phyloP scores from a whole-genome alignment of 2,113 vertebrate species.

The Phasianus colchicus region DNA sequence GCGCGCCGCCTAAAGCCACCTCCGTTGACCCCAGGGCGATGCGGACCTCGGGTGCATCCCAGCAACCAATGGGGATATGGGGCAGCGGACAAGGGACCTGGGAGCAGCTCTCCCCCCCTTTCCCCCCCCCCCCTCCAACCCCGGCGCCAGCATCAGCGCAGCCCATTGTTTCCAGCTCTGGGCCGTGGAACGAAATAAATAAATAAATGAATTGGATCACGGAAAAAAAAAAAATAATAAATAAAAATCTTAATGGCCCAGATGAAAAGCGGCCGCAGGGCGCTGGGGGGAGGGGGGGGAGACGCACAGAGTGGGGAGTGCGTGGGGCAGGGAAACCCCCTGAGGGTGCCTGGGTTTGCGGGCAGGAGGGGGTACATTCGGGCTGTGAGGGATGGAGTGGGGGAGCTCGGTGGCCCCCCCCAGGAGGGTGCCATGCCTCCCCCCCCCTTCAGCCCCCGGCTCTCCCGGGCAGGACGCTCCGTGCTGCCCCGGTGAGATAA shows the following conservation, averaged over 20 bases:
- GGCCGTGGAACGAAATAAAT: not conserved
- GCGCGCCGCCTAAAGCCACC: not conserved
- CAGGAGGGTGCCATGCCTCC: not conserved
- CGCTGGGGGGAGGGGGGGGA: too few relatives aligned
- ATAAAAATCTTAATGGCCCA: not conserved
- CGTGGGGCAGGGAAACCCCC: not conserved
- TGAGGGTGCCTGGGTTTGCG: not conserved
- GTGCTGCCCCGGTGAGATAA: not conserved
- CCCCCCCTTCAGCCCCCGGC: not conserved
- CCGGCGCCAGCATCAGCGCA: not conserved
- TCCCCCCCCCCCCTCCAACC: not conserved
- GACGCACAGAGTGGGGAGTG: accelerated
- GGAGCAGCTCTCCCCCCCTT: not conserved
- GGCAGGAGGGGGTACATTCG: not conserved
- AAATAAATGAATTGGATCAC: not conserved
- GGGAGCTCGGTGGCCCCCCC: not conserved
- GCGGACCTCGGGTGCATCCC: not conserved
- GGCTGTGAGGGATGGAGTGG: not conserved
- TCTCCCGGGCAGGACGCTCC: not conserved
- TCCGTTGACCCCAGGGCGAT: not conserved
- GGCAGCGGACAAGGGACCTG: not conserved
- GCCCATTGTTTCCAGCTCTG: conserved; percentile 22
- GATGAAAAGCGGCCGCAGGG: not conserved
- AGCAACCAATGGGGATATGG: not conserved
- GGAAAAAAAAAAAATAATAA: not conserved